Base-by-base conservation (phyloP, 2,113 vertebrate genomes). In the Callipepla californica region DNA sequence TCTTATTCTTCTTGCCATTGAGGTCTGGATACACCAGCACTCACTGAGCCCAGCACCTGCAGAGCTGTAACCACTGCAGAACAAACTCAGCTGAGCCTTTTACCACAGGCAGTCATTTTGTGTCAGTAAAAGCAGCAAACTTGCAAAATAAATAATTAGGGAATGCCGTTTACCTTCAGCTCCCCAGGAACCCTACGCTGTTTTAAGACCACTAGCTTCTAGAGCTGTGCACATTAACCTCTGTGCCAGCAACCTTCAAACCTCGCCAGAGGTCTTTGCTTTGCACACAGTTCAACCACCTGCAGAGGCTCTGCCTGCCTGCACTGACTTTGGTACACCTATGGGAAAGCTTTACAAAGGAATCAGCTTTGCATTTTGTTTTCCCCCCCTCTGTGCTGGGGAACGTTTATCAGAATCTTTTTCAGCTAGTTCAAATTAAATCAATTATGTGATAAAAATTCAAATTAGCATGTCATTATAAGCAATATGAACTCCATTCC, bases 1-100 rank as follows among this genome's bases (percentile, higher is more conserved):
- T 65, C 69, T 34, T 25, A 15, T 1, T 59, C 0, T 0, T 19
- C 55, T 21, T 0, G 1, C 34, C 9, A 6, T 21, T 20, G 45
- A 25, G 6, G 58, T 34, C 67, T 19, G 61, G 59, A 14, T 10
- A 15, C 5, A 18, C 69, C 40, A 58, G 34, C 44, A 7, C 7
- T 34, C 40, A 16, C 62, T 44, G 11, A 61, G 10, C 67, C 72
- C 8, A 0, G 4, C 5, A 2, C 2, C 73, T 68, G 44, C 63
- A 58, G 8, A 75, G 51, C 38, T 72, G 2, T 5, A 48, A 26
- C 10, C 23, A 50, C 66, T 15, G 0, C 28, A 26, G n/a, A 25
- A 48, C 51, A 3, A 74, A 81, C 62, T 87, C 70, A 66, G 58
- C 58, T 20, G 21, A 82, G 69, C 20, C 53, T 32, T 62, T 21